Evolutionary conservation across 2,797 vertebrate genomes (phyloP).

Genomic region (Poeciliopsis turneri): DNA sequence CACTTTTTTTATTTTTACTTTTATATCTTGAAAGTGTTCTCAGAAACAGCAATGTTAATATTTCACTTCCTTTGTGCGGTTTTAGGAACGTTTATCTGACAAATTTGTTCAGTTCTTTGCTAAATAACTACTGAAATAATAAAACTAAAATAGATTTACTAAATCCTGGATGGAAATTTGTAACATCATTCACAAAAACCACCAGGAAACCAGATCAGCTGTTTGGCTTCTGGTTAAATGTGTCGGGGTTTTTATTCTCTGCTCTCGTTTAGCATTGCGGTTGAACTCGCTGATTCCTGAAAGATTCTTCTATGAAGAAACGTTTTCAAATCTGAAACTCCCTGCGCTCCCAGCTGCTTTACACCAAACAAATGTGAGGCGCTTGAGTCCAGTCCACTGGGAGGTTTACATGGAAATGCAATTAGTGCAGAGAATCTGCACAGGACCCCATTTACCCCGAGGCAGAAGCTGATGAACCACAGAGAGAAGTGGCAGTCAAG

Average conservation of each 20-base stretch:
- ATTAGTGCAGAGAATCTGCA: background rate
- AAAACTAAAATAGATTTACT: no score
- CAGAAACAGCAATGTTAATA: no score
- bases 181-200: no score
- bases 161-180: no score
- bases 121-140: no score
- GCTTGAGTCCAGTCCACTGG: background rate
- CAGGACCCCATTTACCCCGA: background rate
- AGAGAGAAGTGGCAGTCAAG: background rate
- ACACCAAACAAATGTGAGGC: background rate
- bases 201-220: no score
- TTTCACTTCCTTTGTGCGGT: no score
- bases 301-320: background rate
- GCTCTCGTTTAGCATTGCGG: background rate
- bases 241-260: background rate
- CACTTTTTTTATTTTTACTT: no score
- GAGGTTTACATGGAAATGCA: conserved; percentile 1
- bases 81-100: no score
- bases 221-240: no score
- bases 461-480: background rate
- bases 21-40: no score
- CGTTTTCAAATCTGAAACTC: background rate
- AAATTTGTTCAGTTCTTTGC: no score
- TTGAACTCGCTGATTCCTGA: background rate
- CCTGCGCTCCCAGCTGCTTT: background rate